These are phyloP conservation scores for Cecidostiba fungosa DNA, from an alignment of 2,888 invertebrate species.

Conservation along the genomic window DNA sequence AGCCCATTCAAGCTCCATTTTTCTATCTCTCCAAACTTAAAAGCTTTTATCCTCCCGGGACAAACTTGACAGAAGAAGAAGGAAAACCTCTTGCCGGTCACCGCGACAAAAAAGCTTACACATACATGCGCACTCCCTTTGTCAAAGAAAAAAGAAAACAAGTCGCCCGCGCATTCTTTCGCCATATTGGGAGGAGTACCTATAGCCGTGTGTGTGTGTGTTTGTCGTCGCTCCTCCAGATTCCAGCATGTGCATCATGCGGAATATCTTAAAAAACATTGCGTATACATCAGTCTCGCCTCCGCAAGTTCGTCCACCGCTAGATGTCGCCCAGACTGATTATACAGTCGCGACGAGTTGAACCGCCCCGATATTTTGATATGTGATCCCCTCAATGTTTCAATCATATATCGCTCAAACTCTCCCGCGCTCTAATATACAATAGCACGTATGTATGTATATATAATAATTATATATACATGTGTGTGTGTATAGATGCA, in stretches of 20 bases:
- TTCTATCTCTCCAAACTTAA: not conserved
- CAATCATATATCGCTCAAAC: too few relatives aligned
- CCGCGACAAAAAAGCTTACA: too few relatives aligned
- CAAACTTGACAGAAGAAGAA: not conserved
- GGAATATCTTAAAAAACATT: not conserved
- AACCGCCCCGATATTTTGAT: not conserved
- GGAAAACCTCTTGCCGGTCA: too few relatives aligned
- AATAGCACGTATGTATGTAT: too few relatives aligned
- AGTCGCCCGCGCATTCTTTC: not conserved
- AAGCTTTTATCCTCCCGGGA: not conserved
- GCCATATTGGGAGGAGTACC: not conserved
- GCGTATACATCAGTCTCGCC: not conserved
- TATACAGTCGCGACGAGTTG: not conserved
- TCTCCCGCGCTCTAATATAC: too few relatives aligned
- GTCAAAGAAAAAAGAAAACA: not conserved
- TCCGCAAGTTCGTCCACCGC: not conserved
- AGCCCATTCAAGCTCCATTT: not conserved
- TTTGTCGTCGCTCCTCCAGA: not conserved
- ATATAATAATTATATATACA: not conserved
- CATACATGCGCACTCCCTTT: too few relatives aligned
- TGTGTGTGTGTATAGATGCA: constrained; percentile 25
- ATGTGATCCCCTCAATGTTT: too few relatives aligned
- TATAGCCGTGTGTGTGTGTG: not conserved
- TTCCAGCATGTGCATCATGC: not conserved
- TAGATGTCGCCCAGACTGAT: not conserved